Conservation (phyloP, 1,140 invertebrate genomes). For the Laupala kohalensis region DNA sequence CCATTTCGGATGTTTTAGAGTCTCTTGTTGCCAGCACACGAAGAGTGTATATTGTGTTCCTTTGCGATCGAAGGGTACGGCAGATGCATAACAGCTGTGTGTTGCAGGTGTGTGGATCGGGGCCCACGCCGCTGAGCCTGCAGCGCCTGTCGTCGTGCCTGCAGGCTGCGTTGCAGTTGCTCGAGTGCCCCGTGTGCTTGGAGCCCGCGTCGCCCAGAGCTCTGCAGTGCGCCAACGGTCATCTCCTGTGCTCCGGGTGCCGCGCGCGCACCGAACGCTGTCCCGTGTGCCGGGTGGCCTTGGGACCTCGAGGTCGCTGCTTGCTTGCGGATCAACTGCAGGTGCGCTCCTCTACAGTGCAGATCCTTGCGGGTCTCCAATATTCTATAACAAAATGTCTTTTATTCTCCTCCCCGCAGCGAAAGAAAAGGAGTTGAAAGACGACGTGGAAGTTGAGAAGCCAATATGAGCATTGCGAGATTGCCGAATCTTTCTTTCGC, state of each 20-base stretch:
- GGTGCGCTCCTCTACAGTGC: not conserved
- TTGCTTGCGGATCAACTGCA: conserved; percentile 34
- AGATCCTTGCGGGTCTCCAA: too few species aligned
- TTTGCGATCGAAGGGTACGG: too few species aligned
- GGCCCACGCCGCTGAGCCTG: conserved; percentile 36
- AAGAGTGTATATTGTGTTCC: too few species aligned
- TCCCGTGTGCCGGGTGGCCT: conserved; percentile 42
- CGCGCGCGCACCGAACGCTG: conserved; percentile 41
- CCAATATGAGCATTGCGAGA: too few species aligned
- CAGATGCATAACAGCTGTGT: too few species aligned
- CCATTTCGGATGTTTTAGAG: too few species aligned
- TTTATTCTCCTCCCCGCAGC: too few species aligned
- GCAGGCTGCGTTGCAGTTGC: conserved; percentile 32
- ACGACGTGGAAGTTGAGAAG: too few species aligned
- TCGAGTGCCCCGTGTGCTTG: conserved; percentile 47
- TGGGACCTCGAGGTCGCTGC: conserved; percentile 34
- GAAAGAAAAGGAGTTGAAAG: too few species aligned
- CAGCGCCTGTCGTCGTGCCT: conserved; percentile 33
- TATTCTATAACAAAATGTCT: too few species aligned
- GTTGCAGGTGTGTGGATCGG: conserved; percentile 34
- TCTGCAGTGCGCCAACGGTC: conserved; percentile 51
- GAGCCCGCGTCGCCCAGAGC: conserved; percentile 45
- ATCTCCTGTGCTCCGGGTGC: conserved; percentile 45
- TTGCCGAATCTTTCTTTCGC: too few species aligned
- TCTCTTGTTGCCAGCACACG: too few species aligned